A percentile compares a stretch with the other conserved stretches of the same genome.
Evolutionary conservation across 2,888 invertebrate genomes (phyloP).

Genomic region (Megamerina dolium): DNA sequence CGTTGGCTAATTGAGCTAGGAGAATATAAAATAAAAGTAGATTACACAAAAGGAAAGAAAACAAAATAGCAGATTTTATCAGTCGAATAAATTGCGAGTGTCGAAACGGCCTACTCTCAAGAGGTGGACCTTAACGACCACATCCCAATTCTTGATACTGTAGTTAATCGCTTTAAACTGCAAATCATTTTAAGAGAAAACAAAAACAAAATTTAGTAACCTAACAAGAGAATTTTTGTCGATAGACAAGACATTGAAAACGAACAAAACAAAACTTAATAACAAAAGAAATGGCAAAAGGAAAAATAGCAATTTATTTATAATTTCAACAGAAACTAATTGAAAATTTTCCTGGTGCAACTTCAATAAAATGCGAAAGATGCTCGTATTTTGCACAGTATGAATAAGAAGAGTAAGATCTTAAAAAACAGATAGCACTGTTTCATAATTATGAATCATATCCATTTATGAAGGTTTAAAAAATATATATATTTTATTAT

Average conservation of each 20-base stretch:
- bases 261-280: slow-evolving; percentile 5
- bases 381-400: slow-evolving; percentile 16
- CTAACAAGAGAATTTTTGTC: neutral
- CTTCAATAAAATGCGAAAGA: slow-evolving; percentile 11
- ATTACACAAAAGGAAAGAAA: slow-evolving; percentile 9
- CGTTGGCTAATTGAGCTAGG: slow-evolving; percentile 8
- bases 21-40: neutral
- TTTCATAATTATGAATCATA: slow-evolving; percentile 11
- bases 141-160: slow-evolving; percentile 5
- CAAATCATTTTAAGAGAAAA: slow-evolving; percentile 14
- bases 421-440: slow-evolving; percentile 13
- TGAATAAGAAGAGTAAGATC: slow-evolving; percentile 16
- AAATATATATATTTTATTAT: slow-evolving; percentile 18
- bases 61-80: slow-evolving; percentile 7
- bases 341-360: too few species aligned
- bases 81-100: slow-evolving; percentile 7
- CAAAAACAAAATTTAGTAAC: neutral
- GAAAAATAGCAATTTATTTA: slow-evolving; percentile 14
- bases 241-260: neutral
- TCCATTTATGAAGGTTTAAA: slow-evolving; percentile 17
- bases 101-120: slow-evolving; percentile 8
- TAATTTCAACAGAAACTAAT: too few species aligned
- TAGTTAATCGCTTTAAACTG: slow-evolving; percentile 4
- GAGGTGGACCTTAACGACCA: slow-evolving; percentile 1
- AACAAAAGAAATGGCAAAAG: slow-evolving; percentile 5